phyloP scores from a whole-genome alignment of 2,113 vertebrate species.

The Larimichthys crocea region DNA sequence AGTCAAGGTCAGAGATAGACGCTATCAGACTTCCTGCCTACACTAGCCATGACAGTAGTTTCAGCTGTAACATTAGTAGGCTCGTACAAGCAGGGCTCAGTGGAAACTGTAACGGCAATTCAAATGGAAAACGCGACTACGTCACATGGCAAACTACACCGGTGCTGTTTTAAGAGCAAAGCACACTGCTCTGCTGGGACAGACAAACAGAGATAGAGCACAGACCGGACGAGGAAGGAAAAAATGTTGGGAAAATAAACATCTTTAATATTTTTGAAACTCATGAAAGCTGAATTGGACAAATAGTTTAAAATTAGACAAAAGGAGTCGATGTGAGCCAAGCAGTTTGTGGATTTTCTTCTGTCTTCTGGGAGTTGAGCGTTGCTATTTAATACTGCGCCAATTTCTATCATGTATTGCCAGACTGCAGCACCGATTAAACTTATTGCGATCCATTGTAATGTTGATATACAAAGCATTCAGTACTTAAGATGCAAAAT shows the following conservation, averaged over 20 bases:
- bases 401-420: not conserved
- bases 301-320: not conserved
- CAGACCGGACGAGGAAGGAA: not conserved
- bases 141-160: conserved; percentile 58
- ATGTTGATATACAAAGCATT: conserved; percentile 22
- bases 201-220: conserved; percentile 17
- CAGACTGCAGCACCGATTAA: conserved; percentile 14
- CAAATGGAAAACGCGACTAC: conserved; percentile 58
- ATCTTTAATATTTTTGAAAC: not conserved
- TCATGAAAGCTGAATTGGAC: not conserved
- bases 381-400: not conserved
- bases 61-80: conserved; percentile 59
- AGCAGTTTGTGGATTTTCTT: conserved; percentile 5
- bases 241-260: not conserved
- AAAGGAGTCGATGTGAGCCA: not conserved
- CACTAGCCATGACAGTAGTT: conserved; percentile 29
- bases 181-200: conserved; percentile 8
- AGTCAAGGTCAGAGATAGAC: conserved; percentile 56
- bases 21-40: conserved; percentile 51
- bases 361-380: not conserved
- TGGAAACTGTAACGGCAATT: conserved; percentile 66
- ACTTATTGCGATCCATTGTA: not conserved
- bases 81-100: conserved; percentile 21
- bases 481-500: not conserved
- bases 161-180: conserved; percentile 14